Conservation (phyloP, 2,797 vertebrate genomes). For the Takifugu rubripes region DNA sequence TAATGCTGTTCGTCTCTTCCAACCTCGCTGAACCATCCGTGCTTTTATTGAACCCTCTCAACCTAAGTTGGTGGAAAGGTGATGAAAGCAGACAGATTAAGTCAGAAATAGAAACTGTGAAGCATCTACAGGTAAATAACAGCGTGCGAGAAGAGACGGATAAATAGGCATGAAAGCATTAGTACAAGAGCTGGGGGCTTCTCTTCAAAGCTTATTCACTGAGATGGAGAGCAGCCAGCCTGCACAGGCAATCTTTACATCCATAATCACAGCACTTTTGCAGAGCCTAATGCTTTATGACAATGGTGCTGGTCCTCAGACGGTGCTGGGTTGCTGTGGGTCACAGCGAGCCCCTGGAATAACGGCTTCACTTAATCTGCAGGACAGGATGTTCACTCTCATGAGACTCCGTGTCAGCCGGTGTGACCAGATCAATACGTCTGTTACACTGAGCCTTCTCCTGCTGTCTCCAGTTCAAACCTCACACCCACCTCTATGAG, state of each 20-base stretch:
- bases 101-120: slow-evolving; percentile 25
- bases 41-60: no score
- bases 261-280: slow-evolving; percentile 51
- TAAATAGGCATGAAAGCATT: slow-evolving; percentile 41
- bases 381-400: slow-evolving; percentile 54
- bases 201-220: slow-evolving; percentile 32
- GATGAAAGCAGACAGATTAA: not conserved
- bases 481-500: slow-evolving; percentile 46
- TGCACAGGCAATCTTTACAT: slow-evolving; percentile 40
- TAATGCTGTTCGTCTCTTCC: no score
- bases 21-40: no score
- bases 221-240: slow-evolving; percentile 27
- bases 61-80: no score
- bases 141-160: slow-evolving; percentile 17
- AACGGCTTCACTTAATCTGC: slow-evolving; percentile 63
- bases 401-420: slow-evolving; percentile 45
- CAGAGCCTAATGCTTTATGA: slow-evolving; percentile 57
- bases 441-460: slow-evolving; percentile 35
- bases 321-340: slow-evolving; percentile 36
- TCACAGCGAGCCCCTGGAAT: slow-evolving; percentile 55
- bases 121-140: slow-evolving; percentile 22
- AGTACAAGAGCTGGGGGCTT: slow-evolving; percentile 36
- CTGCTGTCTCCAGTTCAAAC: slow-evolving; percentile 39
- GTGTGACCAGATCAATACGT: slow-evolving; percentile 57
- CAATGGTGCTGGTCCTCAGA: slow-evolving; percentile 38